phyloP scores from a whole-genome alignment of 2,797 vertebrate species.

The Chrysocyon brachyurus region DNA sequence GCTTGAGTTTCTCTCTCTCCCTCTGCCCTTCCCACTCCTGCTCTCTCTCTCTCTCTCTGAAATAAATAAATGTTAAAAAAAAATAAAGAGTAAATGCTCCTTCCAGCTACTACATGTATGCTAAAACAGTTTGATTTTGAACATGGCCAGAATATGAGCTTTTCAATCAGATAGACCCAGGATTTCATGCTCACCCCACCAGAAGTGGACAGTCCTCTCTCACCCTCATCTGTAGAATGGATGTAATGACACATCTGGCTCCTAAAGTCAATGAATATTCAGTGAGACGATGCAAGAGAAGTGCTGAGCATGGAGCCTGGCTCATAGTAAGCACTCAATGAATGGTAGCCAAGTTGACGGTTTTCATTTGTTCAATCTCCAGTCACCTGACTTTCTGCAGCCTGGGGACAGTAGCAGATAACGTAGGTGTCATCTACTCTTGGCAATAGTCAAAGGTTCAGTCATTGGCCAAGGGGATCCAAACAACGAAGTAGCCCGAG shows the following conservation, averaged over 20 bases:
- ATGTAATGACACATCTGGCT: background rate
- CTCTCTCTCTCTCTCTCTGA: background rate
- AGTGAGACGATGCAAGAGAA: background rate
- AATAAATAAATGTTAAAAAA: background rate
- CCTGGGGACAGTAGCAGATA: background rate
- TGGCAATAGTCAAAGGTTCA: background rate
- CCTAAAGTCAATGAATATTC: background rate
- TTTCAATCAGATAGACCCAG: background rate
- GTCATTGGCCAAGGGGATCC: background rate
- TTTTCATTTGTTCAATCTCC: background rate
- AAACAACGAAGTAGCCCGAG: background rate
- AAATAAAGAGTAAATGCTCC: background rate
- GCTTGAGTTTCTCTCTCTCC: background rate
- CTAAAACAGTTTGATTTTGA: background rate
- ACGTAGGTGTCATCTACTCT: background rate
- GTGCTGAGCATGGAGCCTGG: background rate
- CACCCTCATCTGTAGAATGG: background rate
- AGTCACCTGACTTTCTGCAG: background rate
- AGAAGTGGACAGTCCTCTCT: background rate
- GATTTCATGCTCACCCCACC: background rate
- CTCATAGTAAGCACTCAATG: background rate
- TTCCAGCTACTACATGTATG: background rate
- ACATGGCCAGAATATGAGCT: background rate
- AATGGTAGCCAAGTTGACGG: background rate
- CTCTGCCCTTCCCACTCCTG: background rate